Conservation (phyloP, 2,113 vertebrate species). For the Lagenorhynchus albirostris region DNA sequence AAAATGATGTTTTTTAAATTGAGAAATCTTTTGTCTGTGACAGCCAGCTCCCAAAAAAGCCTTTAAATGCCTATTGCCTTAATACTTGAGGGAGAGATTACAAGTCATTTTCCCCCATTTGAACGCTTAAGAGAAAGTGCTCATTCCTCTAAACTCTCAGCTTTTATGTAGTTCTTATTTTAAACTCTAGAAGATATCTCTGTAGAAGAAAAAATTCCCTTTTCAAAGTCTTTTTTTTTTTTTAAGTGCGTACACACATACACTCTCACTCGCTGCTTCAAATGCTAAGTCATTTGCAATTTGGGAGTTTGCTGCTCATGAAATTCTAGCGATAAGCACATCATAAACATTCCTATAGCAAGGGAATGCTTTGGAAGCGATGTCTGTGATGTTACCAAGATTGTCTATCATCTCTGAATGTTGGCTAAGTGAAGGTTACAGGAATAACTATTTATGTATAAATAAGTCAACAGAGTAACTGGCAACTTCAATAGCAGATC, state of each 20-base stretch:
- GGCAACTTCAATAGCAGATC: neutral
- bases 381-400: slow-evolving; percentile 46
- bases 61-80: slow-evolving; percentile 2
- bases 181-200: slow-evolving; percentile 45
- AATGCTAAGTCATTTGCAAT: slow-evolving; percentile 60
- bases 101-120: slow-evolving; percentile 45
- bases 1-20: slow-evolving; percentile 13
- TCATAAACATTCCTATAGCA: slow-evolving; percentile 46
- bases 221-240: slow-evolving; percentile 46
- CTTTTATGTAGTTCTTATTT: slow-evolving; percentile 63
- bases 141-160: neutral
- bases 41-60: slow-evolving; percentile 41
- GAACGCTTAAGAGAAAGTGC: slow-evolving; percentile 45
- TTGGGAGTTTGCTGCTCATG: slow-evolving; percentile 57
- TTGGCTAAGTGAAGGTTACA: slow-evolving; percentile 5
- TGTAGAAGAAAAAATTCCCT: slow-evolving; percentile 34
- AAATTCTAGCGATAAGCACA: slow-evolving; percentile 53
- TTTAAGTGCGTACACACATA: neutral
- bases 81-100: slow-evolving; percentile 50
- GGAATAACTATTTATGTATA: slow-evolving; percentile 48
- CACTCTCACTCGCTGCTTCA: neutral
- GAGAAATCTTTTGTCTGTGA: slow-evolving; percentile 64
- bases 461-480: slow-evolving; percentile 12
- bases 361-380: slow-evolving; percentile 59
- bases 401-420: slow-evolving; percentile 45